Conservation (phyloP, 1,140 invertebrate species). For the Schlechtendalia chinensis region DNA sequence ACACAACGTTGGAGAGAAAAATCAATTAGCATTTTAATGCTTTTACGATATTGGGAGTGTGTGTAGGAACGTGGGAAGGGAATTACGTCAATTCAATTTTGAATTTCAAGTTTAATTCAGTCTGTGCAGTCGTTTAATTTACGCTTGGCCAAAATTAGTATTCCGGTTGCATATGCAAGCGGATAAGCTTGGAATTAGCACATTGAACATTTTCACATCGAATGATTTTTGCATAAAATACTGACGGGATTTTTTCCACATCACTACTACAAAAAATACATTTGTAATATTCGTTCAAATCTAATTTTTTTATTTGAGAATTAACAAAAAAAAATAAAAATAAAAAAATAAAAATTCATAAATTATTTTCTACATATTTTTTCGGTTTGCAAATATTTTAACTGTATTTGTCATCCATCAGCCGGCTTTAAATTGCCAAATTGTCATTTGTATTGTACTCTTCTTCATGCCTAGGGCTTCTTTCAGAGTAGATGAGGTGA, state of each 20-base stretch:
- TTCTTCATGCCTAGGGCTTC: too few relatives aligned
- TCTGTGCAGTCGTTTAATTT: conserved; percentile 41
- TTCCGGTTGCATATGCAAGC: conserved; percentile 28
- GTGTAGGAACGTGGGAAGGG: not conserved
- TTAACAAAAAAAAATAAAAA: not conserved
- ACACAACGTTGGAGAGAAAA: conserved; percentile 19
- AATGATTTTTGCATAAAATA: conserved; percentile 40
- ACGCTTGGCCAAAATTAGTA: conserved; percentile 44
- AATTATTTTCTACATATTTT: not conserved
- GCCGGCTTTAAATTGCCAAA: too few relatives aligned
- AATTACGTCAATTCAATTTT: conserved; percentile 42
- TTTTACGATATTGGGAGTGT: conserved; percentile 15
- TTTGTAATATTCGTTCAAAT: not conserved
- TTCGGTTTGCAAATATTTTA: not conserved
- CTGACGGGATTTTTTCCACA: conserved; percentile 10
- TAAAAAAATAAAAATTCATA: too few relatives aligned
- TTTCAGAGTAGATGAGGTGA: too few relatives aligned
- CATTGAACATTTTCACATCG: conserved; percentile 23
- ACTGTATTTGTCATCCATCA: not conserved
- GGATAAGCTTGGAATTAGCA: conserved; percentile 30
- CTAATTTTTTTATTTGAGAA: not conserved
- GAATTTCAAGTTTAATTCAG: conserved; percentile 31
- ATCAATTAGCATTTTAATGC: conserved; percentile 48
- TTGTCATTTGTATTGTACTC: too few relatives aligned
- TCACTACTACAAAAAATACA: not conserved